These are phyloP conservation scores for Camponotus vicinus DNA, from an alignment of 1,140 invertebrate genomes.

Conservation along the genomic window DNA sequence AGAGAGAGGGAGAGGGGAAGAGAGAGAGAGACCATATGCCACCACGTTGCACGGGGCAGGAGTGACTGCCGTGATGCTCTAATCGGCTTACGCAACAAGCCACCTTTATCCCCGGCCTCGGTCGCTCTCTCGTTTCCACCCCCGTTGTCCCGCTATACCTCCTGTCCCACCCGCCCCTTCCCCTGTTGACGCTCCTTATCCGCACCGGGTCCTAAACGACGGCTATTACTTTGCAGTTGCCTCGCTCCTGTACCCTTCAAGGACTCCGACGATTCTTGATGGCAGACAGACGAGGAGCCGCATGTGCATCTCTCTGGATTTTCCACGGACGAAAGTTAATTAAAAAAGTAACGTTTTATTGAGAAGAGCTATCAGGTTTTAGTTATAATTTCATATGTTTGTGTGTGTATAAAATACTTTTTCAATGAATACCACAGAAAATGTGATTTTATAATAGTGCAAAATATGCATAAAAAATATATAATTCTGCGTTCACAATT, in stretches of 20 bases:
- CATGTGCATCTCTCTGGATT: not conserved
- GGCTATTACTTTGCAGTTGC: slow-evolving; percentile 74
- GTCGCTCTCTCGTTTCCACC: slow-evolving; percentile 61
- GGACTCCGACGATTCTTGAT: slow-evolving; percentile 17
- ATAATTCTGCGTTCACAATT: too few species aligned
- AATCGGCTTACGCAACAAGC: slow-evolving; percentile 84
- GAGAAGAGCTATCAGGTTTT: not conserved
- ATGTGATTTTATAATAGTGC: too few species aligned
- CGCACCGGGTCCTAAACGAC: slow-evolving; percentile 58
- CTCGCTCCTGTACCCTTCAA: slow-evolving; percentile 40
- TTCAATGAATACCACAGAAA: too few species aligned
- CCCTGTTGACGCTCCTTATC: slow-evolving; percentile 25
- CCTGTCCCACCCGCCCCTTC: not conserved
- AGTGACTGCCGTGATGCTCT: slow-evolving; percentile 82
- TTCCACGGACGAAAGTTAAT: slow-evolving; percentile 24
- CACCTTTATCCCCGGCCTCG: slow-evolving; percentile 72
- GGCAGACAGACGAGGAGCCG: not conserved
- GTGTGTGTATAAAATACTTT: too few species aligned
- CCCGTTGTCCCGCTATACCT: slow-evolving; percentile 41
- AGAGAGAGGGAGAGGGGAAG: not conserved
- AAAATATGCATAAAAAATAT: too few species aligned
- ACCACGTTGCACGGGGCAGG: slow-evolving; percentile 63
- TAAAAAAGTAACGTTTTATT: slow-evolving; percentile 21
- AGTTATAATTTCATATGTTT: too few species aligned
- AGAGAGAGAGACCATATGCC: slow-evolving; percentile 56